phyloP scores from a whole-genome alignment of 2,888 invertebrate species.

The Cheilosia scutellata region DNA sequence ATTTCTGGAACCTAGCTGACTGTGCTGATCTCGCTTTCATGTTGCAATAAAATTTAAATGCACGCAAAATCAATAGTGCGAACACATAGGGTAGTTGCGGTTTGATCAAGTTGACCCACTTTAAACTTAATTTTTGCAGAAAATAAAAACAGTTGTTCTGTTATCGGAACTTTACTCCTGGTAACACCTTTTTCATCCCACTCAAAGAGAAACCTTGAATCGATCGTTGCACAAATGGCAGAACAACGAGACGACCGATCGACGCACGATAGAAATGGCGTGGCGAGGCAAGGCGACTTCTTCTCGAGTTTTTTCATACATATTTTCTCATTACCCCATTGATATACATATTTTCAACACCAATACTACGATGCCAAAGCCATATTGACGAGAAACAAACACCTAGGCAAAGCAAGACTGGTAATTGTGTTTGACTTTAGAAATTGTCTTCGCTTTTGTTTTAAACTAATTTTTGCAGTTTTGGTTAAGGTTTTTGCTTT shows the following conservation, averaged over 20 bases:
- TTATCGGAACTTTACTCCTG: constrained; percentile 7
- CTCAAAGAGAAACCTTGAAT: constrained; percentile 73
- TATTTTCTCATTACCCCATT: constrained; percentile 11
- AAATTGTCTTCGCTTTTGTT: constrained; percentile 16
- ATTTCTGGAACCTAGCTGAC: no score
- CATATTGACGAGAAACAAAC: constrained; percentile 39
- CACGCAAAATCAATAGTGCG: no score
- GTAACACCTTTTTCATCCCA: constrained; percentile 56
- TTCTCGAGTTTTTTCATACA: constrained; percentile 27
- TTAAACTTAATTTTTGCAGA: no score
- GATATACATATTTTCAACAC: constrained; percentile 38
- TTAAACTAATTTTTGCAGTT: constrained; percentile 53
- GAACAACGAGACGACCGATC: background rate
- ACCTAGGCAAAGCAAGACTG: constrained; percentile 1
- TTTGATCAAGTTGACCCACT: no score
- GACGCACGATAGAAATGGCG: background rate
- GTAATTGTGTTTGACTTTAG: constrained; percentile 39
- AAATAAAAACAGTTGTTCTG: no score
- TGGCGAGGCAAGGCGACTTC: background rate
- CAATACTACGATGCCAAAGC: constrained; percentile 5
- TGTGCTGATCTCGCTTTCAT: no score
- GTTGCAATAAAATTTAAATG: no score
- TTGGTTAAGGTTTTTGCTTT: background rate
- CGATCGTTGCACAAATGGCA: constrained; percentile 58
- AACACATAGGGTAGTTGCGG: no score